Base-by-base conservation (phyloP, 2,888 invertebrate genomes). In the Cancer borealis region DNA sequence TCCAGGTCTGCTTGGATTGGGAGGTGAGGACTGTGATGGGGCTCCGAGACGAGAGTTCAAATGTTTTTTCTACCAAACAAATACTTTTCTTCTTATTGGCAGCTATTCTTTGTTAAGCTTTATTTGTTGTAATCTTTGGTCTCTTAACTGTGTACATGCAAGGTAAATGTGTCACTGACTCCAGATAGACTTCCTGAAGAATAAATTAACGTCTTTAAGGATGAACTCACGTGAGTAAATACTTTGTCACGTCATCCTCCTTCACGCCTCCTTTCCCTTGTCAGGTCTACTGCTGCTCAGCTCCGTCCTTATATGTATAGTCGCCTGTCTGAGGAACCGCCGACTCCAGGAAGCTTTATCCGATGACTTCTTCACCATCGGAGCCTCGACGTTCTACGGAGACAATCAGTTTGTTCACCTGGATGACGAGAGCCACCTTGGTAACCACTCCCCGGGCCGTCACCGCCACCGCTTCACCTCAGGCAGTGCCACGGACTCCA, bases 311-410 rank as follows among this genome's bases (percentile, higher is more conserved):
- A 47, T 95, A 45, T 95, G 95, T 39, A n/a, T 92, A 2, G 92
- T 95, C 26, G 95, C 95, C 26, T 95, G 95, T 79, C 88, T 91
- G 92, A 93, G 66, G 89, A 95, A 95, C 54, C 49, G 79, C 4
- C n/a, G 26, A 4, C 54, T 95, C 5, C 91, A 89, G n/a, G 89
- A 93, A 30, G 54, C 91, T 14, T 73, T 95, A 17, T 92, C 95
- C 1, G 95, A 93, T 30, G 95, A 95, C 66, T 66, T 95, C 49
- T 79, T 92, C 73, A 93, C 84, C 92, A 92, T 93, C 46, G 95
- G 95, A 26, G 92, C 88, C 73, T 95, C 95, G 49, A 95, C 95
- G 39, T 95, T 95, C 84, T 95, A 95, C 84, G 93, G 93, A 1
- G 92, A 91, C 30, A 54, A 92, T 26, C 45, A 87, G 17, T 60